Base-by-base conservation (phyloP, 2,888 invertebrate species). In the Ectobius pallidus region DNA sequence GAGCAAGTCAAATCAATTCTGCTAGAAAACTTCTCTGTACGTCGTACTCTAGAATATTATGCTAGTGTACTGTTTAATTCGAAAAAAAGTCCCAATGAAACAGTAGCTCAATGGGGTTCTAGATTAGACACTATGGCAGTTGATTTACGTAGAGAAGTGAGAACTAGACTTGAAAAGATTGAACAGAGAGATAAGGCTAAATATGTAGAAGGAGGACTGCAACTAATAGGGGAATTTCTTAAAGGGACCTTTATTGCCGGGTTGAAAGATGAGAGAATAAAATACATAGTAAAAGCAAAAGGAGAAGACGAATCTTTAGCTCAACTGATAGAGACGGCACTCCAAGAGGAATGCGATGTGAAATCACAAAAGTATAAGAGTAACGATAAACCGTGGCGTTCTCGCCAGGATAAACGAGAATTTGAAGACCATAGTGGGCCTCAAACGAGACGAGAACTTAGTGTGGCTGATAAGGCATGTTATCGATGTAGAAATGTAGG, bases 31-130 rank as follows among this genome's bases (percentile, higher is more conserved):
- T 62, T 27, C 18, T 42, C 61, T 1, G 61, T 44, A 16, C 27
- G 62, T 1, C 39, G 62, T 18, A 61, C 61, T 7, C 44, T 27
- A 42, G 70, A 27, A 30, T 49, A 16, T 46, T 68, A 49, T 68
- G 68, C 32, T 9, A 18, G 68, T 18, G 22, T 7, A 4, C n/a
- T 68, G 2, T 68, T 68, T 20, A 27, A 16, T 9, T 20, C 49
- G 1, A 27, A 30, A 4, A 27, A 68, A 14, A 30, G 20, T 0
- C 22, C 7, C 2, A 3, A 0, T 2, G 27, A 68, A 18, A 68
- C 44, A 27, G 46, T 39, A 25, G 46, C 68, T 2, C 11, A 25
- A 6, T 68, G 52, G 68, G 68, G 49, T 1, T 61, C 61, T 11
- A 1, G 61, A 1, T 1, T 58, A 1, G 58, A 58, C 25, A 3